Conservation (phyloP, 2,113 vertebrate species). For the Crotalus viridis region DNA sequence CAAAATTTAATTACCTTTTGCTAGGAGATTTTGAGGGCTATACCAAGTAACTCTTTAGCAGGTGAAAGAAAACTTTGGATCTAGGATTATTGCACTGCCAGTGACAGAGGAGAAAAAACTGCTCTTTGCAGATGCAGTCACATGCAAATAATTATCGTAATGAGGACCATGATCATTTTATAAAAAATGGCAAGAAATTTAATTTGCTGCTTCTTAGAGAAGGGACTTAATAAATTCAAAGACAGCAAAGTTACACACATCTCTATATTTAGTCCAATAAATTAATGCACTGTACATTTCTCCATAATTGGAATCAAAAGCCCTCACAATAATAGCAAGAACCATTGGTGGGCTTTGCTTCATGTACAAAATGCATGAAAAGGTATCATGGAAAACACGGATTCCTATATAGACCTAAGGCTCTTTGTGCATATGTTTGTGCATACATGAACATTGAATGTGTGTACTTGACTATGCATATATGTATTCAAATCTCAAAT, state of each 20-base stretch:
- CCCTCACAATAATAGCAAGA: conserved; percentile 66
- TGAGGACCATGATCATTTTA: conserved; percentile 89
- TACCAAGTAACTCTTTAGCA: conserved; percentile 30
- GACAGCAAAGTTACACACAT: conserved; percentile 96
- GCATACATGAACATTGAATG: neutral
- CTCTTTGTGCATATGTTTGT: neutral
- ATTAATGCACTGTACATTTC: conserved; percentile 91
- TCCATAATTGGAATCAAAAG: conserved; percentile 84
- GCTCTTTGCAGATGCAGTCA: conserved; percentile 80
- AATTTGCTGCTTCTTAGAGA: conserved; percentile 87
- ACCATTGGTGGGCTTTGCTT: conserved; percentile 64
- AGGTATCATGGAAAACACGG: conserved; percentile 65
- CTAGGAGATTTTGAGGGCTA: neutral
- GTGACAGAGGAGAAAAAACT: conserved; percentile 68
- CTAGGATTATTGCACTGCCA: conserved; percentile 45
- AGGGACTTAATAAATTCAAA: conserved; percentile 93
- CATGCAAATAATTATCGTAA: conserved; percentile 89
- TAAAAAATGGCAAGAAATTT: conserved; percentile 89
- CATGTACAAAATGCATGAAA: conserved; percentile 54
- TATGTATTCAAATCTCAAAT: neutral
- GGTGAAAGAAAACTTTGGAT: conserved; percentile 48
- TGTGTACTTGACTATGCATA: neutral
- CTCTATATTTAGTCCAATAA: conserved; percentile 95
- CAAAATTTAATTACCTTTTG: neutral
- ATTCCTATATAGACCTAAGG: conserved; percentile 36